Conservation (phyloP, 2,113 vertebrate genomes). For the Galbula dea region DNA sequence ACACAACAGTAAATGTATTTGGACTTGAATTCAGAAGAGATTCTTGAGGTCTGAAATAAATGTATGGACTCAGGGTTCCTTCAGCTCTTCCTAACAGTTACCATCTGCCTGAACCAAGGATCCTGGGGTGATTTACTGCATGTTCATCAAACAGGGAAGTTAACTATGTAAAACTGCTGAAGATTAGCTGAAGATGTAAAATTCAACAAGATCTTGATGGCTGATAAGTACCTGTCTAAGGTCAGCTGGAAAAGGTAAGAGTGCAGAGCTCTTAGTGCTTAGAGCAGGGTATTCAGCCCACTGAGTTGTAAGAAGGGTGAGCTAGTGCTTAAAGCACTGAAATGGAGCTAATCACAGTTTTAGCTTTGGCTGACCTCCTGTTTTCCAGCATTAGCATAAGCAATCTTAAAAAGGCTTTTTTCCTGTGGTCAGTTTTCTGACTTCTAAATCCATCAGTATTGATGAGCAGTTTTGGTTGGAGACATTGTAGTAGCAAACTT, state of each 20-base stretch:
- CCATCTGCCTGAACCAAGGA: conserved; percentile 69
- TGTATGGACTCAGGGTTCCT: conserved; percentile 69
- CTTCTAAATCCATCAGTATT: not conserved
- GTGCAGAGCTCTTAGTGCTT: not conserved
- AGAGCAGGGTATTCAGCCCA: not conserved
- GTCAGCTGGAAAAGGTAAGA: conserved; percentile 33
- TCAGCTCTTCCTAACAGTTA: conserved; percentile 76
- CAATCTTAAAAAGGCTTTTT: not conserved
- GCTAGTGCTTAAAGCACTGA: not conserved
- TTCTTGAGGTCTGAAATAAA: conserved; percentile 69
- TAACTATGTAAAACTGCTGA: conserved; percentile 55
- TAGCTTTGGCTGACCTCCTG: not conserved
- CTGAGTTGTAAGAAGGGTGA: not conserved
- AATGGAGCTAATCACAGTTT: not conserved
- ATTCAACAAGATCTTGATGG: conserved; percentile 54
- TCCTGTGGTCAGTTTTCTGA: not conserved
- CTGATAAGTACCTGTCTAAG: conserved; percentile 42
- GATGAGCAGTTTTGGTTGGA: not conserved
- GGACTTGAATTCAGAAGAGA: conserved; percentile 64
- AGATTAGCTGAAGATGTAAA: conserved; percentile 55
- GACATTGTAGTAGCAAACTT: not conserved
- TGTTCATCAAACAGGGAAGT: conserved; percentile 58
- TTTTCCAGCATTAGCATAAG: not conserved
- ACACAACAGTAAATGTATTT: conserved; percentile 67
- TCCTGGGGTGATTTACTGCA: conserved; percentile 54